Conservation (phyloP, 2,113 vertebrate genomes). For the human region GRCh38 chr4:69997501-69998000, state of each 20-base stretch:
- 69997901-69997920: neutral
- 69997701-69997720: neutral
- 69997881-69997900: neutral
- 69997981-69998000: neutral
- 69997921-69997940: neutral
- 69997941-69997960: neutral
- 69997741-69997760: neutral
- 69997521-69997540: neutral
- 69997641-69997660: neutral
- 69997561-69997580: neutral
- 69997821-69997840: neutral
- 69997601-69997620: neutral
- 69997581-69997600: neutral
- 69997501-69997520: neutral
- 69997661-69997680: neutral
- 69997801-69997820: neutral
- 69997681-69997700: neutral
- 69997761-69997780: neutral
- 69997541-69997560: neutral
- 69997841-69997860: neutral
- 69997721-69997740: neutral
- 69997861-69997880: neutral
- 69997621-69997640: neutral
- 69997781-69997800: neutral
- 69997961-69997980: neutral